Conservation (phyloP, 2,797 vertebrate genomes). For the Microhierax caerulescens region DNA sequence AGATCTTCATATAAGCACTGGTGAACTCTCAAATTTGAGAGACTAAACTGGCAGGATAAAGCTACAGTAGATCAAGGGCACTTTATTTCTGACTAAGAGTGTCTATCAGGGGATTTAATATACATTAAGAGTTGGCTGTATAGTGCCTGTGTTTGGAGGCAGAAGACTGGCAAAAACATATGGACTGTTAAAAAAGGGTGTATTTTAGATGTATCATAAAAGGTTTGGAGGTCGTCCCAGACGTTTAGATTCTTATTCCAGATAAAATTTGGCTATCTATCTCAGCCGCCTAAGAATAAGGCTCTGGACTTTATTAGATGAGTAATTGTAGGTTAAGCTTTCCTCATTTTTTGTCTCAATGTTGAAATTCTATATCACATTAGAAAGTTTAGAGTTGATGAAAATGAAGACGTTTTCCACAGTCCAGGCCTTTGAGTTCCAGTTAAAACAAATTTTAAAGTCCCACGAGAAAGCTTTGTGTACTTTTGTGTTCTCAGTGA, state of each 20-base stretch:
- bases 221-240: conserved; percentile 51
- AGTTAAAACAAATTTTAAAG: not conserved
- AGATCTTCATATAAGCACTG: not conserved
- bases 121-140: conserved; percentile 12
- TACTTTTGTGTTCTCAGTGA: not conserved
- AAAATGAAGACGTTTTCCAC: not conserved
- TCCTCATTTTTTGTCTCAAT: not conserved
- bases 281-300: not conserved
- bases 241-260: conserved; percentile 42
- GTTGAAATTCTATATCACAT: not conserved
- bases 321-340: not conserved
- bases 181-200: conserved; percentile 10
- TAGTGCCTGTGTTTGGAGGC: not conserved
- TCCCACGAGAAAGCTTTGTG: not conserved
- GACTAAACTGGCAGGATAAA: conserved; percentile 4
- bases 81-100: conserved; percentile 19
- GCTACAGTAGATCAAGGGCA: conserved; percentile 25
- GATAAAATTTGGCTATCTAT: conserved; percentile 32
- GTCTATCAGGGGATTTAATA: conserved; percentile 25
- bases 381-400: not conserved
- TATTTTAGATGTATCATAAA: conserved; percentile 33
- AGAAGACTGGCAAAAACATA: conserved; percentile 20
- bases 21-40: conserved; percentile 21
- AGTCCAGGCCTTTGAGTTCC: not conserved
- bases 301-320: conserved; percentile 18